Conservation (phyloP, 2,113 vertebrate genomes). For the Seriola rivoliana region DNA sequence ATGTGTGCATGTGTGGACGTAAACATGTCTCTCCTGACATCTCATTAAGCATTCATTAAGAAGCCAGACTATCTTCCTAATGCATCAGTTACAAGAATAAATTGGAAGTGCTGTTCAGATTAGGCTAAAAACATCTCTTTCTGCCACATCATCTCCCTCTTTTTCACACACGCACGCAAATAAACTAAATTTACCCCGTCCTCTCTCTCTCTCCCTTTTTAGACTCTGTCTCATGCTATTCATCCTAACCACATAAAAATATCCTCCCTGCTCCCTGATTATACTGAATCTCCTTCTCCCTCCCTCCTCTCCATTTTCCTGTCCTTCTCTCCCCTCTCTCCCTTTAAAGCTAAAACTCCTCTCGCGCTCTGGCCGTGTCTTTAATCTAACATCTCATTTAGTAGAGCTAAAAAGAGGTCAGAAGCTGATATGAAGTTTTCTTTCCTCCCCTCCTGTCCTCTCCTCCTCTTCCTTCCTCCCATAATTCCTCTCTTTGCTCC, state of each 20-base stretch:
- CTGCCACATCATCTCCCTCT: conserved; percentile 6
- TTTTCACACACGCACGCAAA: neutral
- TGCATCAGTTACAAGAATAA: conserved; percentile 62
- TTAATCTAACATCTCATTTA: conserved; percentile 69
- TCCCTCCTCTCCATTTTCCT: neutral
- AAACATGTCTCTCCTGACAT: conserved; percentile 70
- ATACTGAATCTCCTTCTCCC: neutral
- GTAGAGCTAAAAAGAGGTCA: conserved; percentile 48
- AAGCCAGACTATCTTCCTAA: conserved; percentile 62
- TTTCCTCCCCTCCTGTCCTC: conserved; percentile 11
- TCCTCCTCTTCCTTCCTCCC: neutral
- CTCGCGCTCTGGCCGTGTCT: conserved; percentile 22
- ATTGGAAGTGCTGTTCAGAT: conserved; percentile 67
- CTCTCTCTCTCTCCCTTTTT: neutral
- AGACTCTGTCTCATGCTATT: neutral
- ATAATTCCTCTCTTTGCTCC: conserved; percentile 7
- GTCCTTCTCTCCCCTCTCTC: neutral
- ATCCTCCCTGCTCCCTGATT: conserved; percentile 26
- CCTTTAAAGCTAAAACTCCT: conserved; percentile 25
- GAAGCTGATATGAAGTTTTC: conserved; percentile 45
- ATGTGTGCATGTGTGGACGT: conserved; percentile 7
- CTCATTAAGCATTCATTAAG: conserved; percentile 69
- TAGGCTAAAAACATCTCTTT: conserved; percentile 55
- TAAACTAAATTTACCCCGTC: neutral
- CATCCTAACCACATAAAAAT: conserved; percentile 29